phyloP scores from a whole-genome alignment of 2,888 invertebrate species.

The Nycteola revayana region DNA sequence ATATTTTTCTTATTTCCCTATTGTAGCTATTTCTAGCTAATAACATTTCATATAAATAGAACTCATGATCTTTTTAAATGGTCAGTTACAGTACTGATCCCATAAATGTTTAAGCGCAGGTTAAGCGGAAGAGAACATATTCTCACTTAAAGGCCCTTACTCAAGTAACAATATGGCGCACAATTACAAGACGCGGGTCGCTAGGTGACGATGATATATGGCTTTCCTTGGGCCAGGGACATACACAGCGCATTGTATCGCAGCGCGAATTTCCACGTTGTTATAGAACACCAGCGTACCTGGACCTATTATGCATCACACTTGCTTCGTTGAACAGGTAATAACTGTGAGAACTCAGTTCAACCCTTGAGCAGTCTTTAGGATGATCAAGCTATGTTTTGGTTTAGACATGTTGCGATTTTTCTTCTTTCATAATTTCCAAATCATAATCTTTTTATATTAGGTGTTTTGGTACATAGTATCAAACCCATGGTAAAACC shows the following conservation, averaged over 20 bases:
- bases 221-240: constrained; percentile 64
- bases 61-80: constrained; percentile 24
- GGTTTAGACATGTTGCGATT: too few relatives aligned
- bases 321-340: constrained; percentile 25
- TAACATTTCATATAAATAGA: too few relatives aligned
- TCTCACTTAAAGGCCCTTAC: constrained; percentile 59
- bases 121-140: constrained; percentile 63
- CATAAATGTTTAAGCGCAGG: constrained; percentile 33
- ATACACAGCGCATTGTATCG: constrained; percentile 48
- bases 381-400: too few relatives aligned
- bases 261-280: constrained; percentile 34
- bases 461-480: too few relatives aligned
- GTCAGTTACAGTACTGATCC: constrained; percentile 19
- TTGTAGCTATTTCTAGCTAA: too few relatives aligned
- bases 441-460: too few relatives aligned
- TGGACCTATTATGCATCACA: constrained; percentile 24
- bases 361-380: too few relatives aligned
- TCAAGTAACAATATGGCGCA: constrained; percentile 75
- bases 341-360: constrained; percentile 23
- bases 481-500: too few relatives aligned
- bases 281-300: constrained; percentile 29
- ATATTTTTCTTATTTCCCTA: too few relatives aligned
- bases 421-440: too few relatives aligned
- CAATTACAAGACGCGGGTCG: constrained; percentile 71
- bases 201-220: constrained; percentile 77